These are phyloP conservation scores for Sycophila sp. DNA, from an alignment of 1,140 invertebrate species.

Conservation along the genomic window DNA sequence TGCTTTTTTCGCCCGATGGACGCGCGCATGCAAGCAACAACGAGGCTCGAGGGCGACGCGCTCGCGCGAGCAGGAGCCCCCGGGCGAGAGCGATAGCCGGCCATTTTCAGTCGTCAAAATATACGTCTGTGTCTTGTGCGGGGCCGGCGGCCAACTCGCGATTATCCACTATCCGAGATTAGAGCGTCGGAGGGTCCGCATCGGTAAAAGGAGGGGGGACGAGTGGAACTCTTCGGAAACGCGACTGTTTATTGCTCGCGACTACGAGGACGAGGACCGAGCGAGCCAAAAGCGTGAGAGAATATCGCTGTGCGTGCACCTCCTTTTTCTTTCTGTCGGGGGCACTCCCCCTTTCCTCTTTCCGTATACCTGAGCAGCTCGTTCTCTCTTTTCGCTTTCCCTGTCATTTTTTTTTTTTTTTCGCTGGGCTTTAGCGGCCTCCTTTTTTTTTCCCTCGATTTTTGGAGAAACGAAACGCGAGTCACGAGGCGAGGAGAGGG, in stretches of 20 bases:
- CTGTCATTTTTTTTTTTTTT: conserved; percentile 4
- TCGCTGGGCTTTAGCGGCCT: conserved; percentile 18
- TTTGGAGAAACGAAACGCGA: neutral
- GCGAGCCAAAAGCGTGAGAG: conserved; percentile 22
- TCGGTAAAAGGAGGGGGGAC: neutral
- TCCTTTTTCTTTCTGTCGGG: neutral
- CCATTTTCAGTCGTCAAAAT: conserved; percentile 61
- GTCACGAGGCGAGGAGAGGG: neutral
- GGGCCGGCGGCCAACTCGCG: conserved; percentile 31
- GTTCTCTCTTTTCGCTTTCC: neutral
- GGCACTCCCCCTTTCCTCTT: neutral
- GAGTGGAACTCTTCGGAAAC: neutral
- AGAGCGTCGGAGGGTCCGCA: conserved; percentile 3
- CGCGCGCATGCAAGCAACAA: neutral
- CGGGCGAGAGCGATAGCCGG: conserved; percentile 43
- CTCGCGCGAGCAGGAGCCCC: too few species aligned
- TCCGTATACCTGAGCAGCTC: too few species aligned
- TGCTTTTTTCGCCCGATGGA: conserved; percentile 15
- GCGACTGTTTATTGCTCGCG: conserved; percentile 2
- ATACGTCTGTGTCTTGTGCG: conserved; percentile 54
- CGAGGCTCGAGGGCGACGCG: neutral
- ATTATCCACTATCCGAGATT: conserved; percentile 47
- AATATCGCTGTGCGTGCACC: conserved; percentile 12
- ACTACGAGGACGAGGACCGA: neutral
- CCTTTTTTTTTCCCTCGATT: neutral